Percentiles rank a stretch among this genome's conserved stretches.
phyloP scores from a whole-genome alignment of 37 sponge, comb jelly and placozoan species.

The Aplysina aerophoba region DNA sequence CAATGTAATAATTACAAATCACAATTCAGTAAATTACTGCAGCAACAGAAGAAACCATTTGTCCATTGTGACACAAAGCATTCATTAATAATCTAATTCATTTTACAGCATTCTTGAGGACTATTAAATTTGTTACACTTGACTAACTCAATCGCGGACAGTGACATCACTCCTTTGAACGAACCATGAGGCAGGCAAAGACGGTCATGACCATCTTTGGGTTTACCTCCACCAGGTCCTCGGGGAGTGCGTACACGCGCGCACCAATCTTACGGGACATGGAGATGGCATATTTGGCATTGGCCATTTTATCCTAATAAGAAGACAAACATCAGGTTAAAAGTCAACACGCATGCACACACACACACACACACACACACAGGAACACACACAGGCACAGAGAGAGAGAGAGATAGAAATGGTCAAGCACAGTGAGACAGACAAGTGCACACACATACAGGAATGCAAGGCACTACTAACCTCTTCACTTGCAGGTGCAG shows the following conservation, averaged over 20 bases:
- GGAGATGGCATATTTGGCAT: constrained; percentile 98
- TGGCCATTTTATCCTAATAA: constrained; percentile 73
- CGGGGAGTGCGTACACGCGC: constrained; percentile 94
- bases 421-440: background rate
- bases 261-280: constrained; percentile 96
- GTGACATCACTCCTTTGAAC: constrained; percentile 35
- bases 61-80: too few species aligned
- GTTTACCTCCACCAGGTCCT: constrained; percentile 94
- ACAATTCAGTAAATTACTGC: too few species aligned
- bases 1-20: too few species aligned
- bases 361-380: constrained; percentile 31
- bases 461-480: constrained; percentile 20
- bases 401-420: constrained; percentile 31
- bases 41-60: too few species aligned
- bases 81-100: too few species aligned
- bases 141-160: too few species aligned
- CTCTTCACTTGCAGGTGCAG: constrained; percentile 68
- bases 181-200: constrained; percentile 95
- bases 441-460: background rate
- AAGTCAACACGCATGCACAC: background rate
- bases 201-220: constrained; percentile 97
- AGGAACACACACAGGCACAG: background rate
- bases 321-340: background rate
- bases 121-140: too few species aligned
- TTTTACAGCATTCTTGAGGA: too few species aligned